phyloP scores from a whole-genome alignment of 2,113 vertebrate genomes.

The Gallinago undulata region DNA sequence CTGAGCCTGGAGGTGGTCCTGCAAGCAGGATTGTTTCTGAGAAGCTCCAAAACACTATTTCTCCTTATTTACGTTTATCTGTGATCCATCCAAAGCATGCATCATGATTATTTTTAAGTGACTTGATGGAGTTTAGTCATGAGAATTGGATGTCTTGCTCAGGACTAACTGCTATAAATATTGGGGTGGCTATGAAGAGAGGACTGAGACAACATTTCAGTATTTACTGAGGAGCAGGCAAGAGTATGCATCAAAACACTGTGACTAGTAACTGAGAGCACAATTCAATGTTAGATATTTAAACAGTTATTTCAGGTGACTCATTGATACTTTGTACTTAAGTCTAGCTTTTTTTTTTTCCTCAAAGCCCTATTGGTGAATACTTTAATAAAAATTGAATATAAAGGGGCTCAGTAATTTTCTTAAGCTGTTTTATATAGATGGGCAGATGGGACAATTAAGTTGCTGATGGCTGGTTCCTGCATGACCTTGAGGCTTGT shows the following conservation, averaged over 20 bases:
- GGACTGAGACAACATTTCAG: not conserved
- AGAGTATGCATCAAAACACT: not conserved
- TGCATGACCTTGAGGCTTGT: not conserved
- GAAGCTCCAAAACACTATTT: not conserved
- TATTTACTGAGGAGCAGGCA: not conserved
- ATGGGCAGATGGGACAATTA: not conserved
- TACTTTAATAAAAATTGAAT: not conserved
- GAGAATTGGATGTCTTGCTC: not conserved
- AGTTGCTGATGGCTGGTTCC: not conserved
- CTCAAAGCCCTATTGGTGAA: not conserved
- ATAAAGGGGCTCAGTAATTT: not conserved
- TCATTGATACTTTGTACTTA: not conserved
- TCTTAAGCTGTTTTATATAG: not conserved
- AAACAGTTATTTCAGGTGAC: not conserved
- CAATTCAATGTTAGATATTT: not conserved
- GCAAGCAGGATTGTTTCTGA: not conserved
- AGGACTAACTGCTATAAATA: not conserved
- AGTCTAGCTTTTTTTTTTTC: not conserved
- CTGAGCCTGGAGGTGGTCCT: not conserved
- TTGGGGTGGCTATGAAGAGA: not conserved
- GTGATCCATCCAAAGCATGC: not conserved
- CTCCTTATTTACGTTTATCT: not conserved
- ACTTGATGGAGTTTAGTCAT: not conserved
- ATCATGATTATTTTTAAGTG: not conserved
- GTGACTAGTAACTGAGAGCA: not conserved